A percentile compares a stretch with the other conserved stretches of the same genome.
Evolutionary conservation across 2,113 vertebrate species (phyloP).

Genomic region (Diadophis punctatus): DNA sequence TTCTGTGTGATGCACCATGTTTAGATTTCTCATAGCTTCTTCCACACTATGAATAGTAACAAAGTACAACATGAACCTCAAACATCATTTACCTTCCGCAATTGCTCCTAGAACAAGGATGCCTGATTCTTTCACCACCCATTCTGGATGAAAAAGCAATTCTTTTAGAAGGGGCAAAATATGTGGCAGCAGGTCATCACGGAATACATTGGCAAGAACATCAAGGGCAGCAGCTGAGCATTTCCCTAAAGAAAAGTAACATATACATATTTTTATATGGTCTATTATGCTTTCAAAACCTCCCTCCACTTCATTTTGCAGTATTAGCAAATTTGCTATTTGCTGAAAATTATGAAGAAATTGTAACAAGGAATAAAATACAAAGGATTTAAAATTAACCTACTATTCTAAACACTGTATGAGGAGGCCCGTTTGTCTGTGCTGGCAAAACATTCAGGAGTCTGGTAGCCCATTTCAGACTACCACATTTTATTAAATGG

Average conservation of each 20-base stretch:
- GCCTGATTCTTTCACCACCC: conserved; percentile 96
- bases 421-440: neutral
- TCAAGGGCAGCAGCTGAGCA: conserved; percentile 95
- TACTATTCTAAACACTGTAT: neutral
- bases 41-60: neutral
- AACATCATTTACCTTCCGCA: conserved; percentile 81
- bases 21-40: neutral
- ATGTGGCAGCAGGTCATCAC: conserved; percentile 90
- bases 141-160: conserved; percentile 91
- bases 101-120: conserved; percentile 96
- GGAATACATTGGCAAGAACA: conserved; percentile 93
- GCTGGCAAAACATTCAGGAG: neutral
- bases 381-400: neutral
- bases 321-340: neutral
- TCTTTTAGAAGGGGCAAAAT: conserved; percentile 93
- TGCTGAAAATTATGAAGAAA: neutral
- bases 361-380: neutral
- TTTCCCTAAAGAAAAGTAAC: conserved; percentile 74
- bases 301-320: neutral
- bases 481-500: neutral
- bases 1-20: neutral
- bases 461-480: neutral
- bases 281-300: neutral
- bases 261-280: conserved; percentile 4
- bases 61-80: neutral